Evolutionary conservation across 37 sponge, comb jelly and placozoan genomes (phyloP), one percentile per base, ranked within the genome.

Genomic region (Agelas oroides): DNA sequence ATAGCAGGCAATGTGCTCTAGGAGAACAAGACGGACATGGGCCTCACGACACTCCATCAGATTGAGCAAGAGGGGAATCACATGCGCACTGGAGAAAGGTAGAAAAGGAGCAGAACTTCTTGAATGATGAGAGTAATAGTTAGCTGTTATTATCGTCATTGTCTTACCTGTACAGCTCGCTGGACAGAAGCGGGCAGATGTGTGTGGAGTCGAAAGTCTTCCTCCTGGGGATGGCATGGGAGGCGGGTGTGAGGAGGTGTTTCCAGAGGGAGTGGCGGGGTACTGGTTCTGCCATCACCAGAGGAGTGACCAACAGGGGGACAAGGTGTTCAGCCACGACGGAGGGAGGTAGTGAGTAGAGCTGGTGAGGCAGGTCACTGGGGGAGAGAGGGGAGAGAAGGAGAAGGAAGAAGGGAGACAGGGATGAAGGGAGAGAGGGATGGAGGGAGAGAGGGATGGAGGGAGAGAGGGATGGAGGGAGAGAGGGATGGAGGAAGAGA

Each of bases 321-420:
- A 90, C 67, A 28, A 90, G n/a, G 72, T 84, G 84, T 23, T 84
- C 80, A 56, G 85, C 85, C 33, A 90, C 53, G 16, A 74, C 41
- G 16, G 40, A 2, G 1, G 79, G 80, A 40, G 85, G 85, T 12
- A 90, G 75, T 17, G 85, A 53, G 66, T 74, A 75, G 0, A 90
- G 80, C 19, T 39, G 61, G 14, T 15, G 53, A 1, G 75, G 33
- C 0, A 90, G 80, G 19, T 28, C 33, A 39, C 34, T 53, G 16
- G 56, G 56, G 56, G 16, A 55, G 21, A 23, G 23, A 6, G 14
- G 37, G 36, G 30, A 34, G 21, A 14, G 71, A 31, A 6, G 71
- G 33, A 35, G 21, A 6, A 70, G 33, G 36, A 24, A n/a, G n/a
- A n/a, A n/a, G 59, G 19, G 19, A 19, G 19, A 17, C 17, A 17